Evolutionary conservation across 2,113 vertebrate species (phyloP), one percentile per base, ranked within the genome.

Genomic region (Lepus timidus): DNA sequence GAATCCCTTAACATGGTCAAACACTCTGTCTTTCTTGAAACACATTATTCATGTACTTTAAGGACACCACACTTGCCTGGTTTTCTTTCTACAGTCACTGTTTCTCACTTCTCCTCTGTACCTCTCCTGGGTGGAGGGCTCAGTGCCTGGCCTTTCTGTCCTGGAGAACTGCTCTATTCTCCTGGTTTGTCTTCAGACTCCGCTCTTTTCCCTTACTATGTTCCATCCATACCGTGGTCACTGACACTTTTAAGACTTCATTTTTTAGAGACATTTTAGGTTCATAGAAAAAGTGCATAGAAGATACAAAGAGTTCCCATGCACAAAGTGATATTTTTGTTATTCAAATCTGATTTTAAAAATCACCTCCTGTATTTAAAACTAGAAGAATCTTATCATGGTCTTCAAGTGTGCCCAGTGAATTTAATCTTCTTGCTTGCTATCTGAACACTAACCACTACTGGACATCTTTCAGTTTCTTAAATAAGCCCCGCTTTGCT

Each of bases 191-290:
- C 27, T 36, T 68, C 36, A 79, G 17, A 55, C 17, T 62, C 13
- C 4, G 27, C 4, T 65, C 44, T 39, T 67, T 64, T 25, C 17
- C 23, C 14, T 29, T 31, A 7, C n/a, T 70, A 33, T 20, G 5
- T 13, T 6, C 5, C 29, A 67, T 10, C 52, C 49, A 49, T 10
- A 49, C 55, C 44, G 1, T 20, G 36, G 31, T 19, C 68, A 67
- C 9, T 58, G 29, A 52, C 29, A 67, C 75, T 93, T 87, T 89
- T 67, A 20, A 61, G 13, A 36, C 4, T 74, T 88, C 82, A 73
- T 49, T 80, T 67, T 91, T 82, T 25, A 79, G 65, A 90, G 29
- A 1, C 49, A 10, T 62, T 88, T 93, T 76, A 94, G 52, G 9
- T 61, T 64, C 92, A 58, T 55, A 55, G 25, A 81, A 80, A 89